phyloP scores from a whole-genome alignment of 2,888 invertebrate species.

The Andrena fulva region DNA sequence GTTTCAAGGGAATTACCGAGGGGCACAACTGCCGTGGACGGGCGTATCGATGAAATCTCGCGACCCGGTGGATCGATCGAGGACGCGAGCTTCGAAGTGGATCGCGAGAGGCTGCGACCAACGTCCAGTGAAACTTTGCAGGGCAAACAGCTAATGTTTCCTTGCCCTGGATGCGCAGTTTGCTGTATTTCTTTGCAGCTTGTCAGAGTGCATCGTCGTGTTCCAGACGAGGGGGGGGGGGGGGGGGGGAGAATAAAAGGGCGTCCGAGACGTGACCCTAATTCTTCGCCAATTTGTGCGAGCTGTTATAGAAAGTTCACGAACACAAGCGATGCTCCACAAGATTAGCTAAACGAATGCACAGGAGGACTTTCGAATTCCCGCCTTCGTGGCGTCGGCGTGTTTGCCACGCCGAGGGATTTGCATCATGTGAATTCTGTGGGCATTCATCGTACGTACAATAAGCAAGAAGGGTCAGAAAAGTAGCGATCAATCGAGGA shows the following conservation, averaged over 20 bases:
- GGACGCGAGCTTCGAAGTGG: constrained; percentile 12
- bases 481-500: not conserved
- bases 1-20: not conserved
- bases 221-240: not conserved
- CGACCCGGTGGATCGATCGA: constrained; percentile 12
- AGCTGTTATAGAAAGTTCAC: not conserved
- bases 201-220: not conserved
- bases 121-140: constrained; percentile 16
- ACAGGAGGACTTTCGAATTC: too few relatives aligned
- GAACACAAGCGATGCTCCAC: not conserved
- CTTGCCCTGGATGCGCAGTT: constrained; percentile 16
- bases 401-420: too few relatives aligned
- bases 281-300: not conserved
- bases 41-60: constrained; percentile 10
- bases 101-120: constrained; percentile 3
- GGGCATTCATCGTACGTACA: not conserved
- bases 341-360: not conserved
- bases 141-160: constrained; percentile 24
- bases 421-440: not conserved
- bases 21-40: not conserved
- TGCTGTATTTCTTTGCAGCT: constrained; percentile 9
- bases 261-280: not conserved
- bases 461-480: not conserved
- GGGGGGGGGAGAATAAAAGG: not conserved
- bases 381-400: too few relatives aligned